Conservation (phyloP, 2,888 invertebrate species). For the Phortica magna region DNA sequence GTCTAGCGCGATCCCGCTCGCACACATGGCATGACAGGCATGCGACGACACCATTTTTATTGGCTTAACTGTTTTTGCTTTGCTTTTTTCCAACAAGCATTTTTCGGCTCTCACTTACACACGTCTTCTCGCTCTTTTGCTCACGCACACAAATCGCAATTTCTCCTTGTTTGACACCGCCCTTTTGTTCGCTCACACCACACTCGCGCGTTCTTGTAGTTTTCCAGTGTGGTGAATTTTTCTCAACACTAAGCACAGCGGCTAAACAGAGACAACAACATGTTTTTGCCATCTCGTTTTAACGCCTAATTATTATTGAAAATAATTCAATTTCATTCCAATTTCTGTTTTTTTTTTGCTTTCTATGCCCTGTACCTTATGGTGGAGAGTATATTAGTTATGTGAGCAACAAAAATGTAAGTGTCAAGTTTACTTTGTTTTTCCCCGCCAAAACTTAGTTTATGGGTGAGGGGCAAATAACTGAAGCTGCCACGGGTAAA, state of each 20-base stretch:
- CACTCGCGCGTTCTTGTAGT: neutral
- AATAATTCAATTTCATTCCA: constrained; percentile 67
- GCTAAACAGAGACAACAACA: neutral
- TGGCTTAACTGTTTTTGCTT: constrained; percentile 57
- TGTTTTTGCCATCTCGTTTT: constrained; percentile 49
- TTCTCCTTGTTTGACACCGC: constrained; percentile 55
- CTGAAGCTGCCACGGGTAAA: too few species aligned
- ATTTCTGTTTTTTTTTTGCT: constrained; percentile 51
- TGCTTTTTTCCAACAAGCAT: constrained; percentile 30
- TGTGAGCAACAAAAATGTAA: too few species aligned
- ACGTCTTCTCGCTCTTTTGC: constrained; percentile 15
- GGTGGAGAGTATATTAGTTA: too few species aligned
- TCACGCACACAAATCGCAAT: neutral
- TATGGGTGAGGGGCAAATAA: too few species aligned
- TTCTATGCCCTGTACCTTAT: too few species aligned
- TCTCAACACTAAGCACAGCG: neutral
- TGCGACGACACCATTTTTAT: constrained; percentile 70
- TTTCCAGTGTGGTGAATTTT: constrained; percentile 68
- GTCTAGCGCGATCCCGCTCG: constrained; percentile 49
- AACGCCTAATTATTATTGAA: constrained; percentile 72
- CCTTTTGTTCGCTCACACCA: constrained; percentile 54
- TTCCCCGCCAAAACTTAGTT: too few species aligned
- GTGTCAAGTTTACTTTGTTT: too few species aligned
- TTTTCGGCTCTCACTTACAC: constrained; percentile 4
- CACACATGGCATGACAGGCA: constrained; percentile 33